These are phyloP conservation scores for Sinotaia quadrata DNA, from an alignment of 2,888 invertebrate species.

Conservation along the genomic window DNA sequence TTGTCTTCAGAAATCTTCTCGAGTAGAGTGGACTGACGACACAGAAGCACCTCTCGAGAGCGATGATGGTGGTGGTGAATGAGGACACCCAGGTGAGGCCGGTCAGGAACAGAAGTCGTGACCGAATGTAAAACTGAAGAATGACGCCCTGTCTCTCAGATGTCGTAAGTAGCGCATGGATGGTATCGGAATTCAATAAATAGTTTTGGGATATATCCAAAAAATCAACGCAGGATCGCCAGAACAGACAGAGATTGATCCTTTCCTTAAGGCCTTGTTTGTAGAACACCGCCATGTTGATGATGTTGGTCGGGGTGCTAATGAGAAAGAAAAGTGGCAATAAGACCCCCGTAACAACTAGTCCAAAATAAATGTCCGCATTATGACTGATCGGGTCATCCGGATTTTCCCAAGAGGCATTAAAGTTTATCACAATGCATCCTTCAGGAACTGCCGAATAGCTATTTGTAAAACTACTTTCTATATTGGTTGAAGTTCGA, in stretches of 20 bases:
- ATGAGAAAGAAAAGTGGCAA: too few relatives aligned
- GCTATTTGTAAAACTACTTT: too few relatives aligned
- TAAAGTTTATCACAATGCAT: too few relatives aligned
- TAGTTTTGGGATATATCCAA: not conserved
- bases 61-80: not conserved
- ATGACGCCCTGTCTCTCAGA: not conserved
- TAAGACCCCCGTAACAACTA: too few relatives aligned
- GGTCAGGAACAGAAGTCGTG: not conserved
- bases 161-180: not conserved
- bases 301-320: conserved; percentile 4
- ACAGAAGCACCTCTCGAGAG: not conserved
- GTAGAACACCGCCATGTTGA: not conserved
- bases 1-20: not conserved
- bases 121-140: not conserved
- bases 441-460: too few relatives aligned
- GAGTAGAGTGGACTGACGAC: not conserved
- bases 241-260: conserved; percentile 5
- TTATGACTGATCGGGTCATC: too few relatives aligned
- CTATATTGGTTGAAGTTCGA: too few relatives aligned
- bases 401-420: too few relatives aligned
- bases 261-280: not conserved
- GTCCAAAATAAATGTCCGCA: too few relatives aligned
- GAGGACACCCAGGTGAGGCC: not conserved
- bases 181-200: not conserved
- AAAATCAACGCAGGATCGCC: not conserved